A percentile compares a stretch with the other conserved stretches of the same genome.
Conservation (phyloP, 2,113 vertebrate genomes). For the Micromys minutus region DNA sequence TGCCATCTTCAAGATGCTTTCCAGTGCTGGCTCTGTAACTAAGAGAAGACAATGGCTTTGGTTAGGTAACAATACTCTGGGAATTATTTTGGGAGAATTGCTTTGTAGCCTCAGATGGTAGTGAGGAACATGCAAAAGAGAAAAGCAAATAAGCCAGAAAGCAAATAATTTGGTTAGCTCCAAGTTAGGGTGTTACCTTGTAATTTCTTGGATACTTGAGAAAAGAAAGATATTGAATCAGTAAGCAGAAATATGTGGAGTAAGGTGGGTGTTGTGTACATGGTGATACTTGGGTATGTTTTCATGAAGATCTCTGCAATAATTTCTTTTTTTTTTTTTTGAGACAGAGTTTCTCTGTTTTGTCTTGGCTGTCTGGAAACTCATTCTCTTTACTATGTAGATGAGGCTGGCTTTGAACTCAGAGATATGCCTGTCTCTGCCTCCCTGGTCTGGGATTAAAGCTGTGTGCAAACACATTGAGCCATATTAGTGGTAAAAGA, state of each 20-base stretch:
- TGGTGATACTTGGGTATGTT: not conserved
- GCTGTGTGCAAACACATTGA: not conserved
- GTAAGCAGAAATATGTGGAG: not conserved
- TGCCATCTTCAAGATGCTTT: not conserved
- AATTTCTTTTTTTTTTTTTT: too few species aligned
- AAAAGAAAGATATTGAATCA: slow-evolving; percentile 1
- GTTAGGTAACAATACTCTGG: not conserved
- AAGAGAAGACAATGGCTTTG: not conserved
- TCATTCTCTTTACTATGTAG: not conserved
- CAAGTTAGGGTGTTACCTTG: not conserved
- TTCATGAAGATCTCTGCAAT: not conserved
- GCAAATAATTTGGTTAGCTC: not conserved
- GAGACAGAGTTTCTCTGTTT: not conserved
- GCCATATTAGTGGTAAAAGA: not conserved
- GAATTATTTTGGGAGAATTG: slow-evolving; percentile 7
- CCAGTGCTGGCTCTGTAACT: not conserved
- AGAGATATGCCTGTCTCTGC: not conserved
- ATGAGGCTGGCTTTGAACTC: too few species aligned
- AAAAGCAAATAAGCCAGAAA: not conserved
- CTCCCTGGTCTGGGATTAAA: not conserved
- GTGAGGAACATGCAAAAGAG: not conserved
- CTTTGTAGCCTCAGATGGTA: not conserved
- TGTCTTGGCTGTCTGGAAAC: too few species aligned
- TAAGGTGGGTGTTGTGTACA: not conserved
- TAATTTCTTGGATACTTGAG: slow-evolving; percentile 28